Evolutionary conservation across 2,113 vertebrate genomes (phyloP).

Genomic region (Oreochromis tanganicae): DNA sequence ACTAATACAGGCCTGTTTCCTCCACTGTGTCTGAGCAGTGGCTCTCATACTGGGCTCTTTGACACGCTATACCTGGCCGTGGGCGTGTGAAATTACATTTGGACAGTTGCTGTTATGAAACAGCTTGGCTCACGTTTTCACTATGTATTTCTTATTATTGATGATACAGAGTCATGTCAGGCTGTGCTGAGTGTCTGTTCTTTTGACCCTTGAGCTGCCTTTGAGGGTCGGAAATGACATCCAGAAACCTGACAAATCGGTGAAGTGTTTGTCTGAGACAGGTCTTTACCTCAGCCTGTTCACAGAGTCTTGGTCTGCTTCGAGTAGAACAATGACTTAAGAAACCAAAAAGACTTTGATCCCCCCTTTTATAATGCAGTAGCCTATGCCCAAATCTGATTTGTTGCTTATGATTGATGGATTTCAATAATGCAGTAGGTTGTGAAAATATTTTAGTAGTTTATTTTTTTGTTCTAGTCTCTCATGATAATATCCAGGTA

Average conservation of each 20-base stretch:
- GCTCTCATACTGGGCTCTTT: constrained; percentile 39
- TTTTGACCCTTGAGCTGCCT: background rate
- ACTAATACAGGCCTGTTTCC: constrained; percentile 48
- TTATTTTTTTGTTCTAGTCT: background rate
- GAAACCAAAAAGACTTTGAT: background rate
- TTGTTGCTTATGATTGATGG: background rate
- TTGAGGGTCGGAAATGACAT: background rate
- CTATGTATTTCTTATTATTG: constrained; percentile 4
- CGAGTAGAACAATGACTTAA: background rate
- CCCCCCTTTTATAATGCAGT: background rate
- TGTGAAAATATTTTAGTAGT: background rate
- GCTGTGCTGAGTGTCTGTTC: background rate
- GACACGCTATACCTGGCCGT: constrained; percentile 27
- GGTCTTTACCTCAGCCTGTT: background rate
- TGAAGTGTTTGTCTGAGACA: background rate
- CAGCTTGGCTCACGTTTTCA: background rate
- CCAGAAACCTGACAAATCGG: background rate
- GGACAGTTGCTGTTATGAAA: background rate
- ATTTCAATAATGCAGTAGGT: background rate
- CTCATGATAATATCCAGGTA: background rate
- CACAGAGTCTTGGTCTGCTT: background rate
- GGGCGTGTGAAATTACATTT: constrained; percentile 23
- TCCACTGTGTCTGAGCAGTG: constrained; percentile 25
- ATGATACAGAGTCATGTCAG: background rate
- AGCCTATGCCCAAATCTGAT: background rate